phyloP scores from a whole-genome alignment of 2,888 invertebrate species.

The Busseola fusca region DNA sequence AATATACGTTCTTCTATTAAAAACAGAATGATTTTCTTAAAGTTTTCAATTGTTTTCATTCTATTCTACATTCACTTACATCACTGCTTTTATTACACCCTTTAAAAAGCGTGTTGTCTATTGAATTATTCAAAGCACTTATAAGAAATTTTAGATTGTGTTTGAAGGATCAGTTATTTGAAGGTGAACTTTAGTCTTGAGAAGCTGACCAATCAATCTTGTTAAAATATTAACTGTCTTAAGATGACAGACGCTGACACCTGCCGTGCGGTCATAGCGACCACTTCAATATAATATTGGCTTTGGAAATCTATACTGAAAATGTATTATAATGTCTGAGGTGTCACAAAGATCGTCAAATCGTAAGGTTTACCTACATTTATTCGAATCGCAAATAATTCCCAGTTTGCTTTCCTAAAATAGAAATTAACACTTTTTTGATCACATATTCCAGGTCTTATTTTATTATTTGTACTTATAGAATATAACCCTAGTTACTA shows the following conservation, averaged over 20 bases:
- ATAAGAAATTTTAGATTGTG: slow-evolving; percentile 23
- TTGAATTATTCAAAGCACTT: slow-evolving; percentile 43
- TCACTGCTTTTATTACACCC: slow-evolving; percentile 10
- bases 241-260: slow-evolving; percentile 40
- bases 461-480: too few relatives aligned
- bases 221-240: slow-evolving; percentile 45
- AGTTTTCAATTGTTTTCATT: slow-evolving; percentile 18
- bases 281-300: slow-evolving; percentile 34
- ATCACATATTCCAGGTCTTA: too few relatives aligned
- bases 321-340: slow-evolving; percentile 20
- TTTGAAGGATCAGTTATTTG: slow-evolving; percentile 21
- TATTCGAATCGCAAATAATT: background rate
- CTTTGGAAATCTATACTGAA: slow-evolving; percentile 22
- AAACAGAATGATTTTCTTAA: slow-evolving; percentile 1
- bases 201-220: slow-evolving; percentile 39
- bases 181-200: slow-evolving; percentile 16
- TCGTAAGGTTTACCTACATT: background rate
- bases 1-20: slow-evolving; percentile 12
- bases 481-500: too few relatives aligned
- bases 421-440: too few relatives aligned
- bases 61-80: slow-evolving; percentile 7
- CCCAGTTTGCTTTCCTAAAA: background rate
- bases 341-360: background rate
- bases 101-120: slow-evolving; percentile 6
- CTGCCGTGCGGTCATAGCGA: slow-evolving; percentile 38